phyloP scores from a whole-genome alignment of 2,888 invertebrate species.

The Pheosia gnoma region DNA sequence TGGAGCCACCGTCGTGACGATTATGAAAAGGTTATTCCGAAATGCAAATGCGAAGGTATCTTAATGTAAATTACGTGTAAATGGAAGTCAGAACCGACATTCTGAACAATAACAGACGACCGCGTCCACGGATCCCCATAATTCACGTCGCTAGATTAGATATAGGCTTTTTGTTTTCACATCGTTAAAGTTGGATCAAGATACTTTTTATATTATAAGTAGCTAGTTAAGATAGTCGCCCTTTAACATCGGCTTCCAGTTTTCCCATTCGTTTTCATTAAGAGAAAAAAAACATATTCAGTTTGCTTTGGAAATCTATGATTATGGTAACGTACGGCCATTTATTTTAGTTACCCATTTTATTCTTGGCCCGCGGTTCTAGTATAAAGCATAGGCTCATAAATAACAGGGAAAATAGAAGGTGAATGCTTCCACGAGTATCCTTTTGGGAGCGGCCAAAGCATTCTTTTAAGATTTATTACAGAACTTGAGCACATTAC shows the following conservation, averaged over 20 bases:
- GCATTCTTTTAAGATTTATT: slow-evolving; percentile 84
- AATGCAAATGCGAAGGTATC: slow-evolving; percentile 75
- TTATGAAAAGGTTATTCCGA: slow-evolving; percentile 76
- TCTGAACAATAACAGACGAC: slow-evolving; percentile 61
- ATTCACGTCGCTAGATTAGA: slow-evolving; percentile 72
- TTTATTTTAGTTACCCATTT: slow-evolving; percentile 82
- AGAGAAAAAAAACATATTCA: slow-evolving; percentile 57
- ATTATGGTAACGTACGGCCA: slow-evolving; percentile 74
- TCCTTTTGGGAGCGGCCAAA: slow-evolving; percentile 83
- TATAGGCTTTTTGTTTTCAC: slow-evolving; percentile 63
- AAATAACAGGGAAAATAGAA: slow-evolving; percentile 83
- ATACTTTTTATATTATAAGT: slow-evolving; percentile 41
- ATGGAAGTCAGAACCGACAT: slow-evolving; percentile 64
- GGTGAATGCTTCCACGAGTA: slow-evolving; percentile 82
- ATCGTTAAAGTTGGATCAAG: slow-evolving; percentile 47
- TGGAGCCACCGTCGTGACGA: slow-evolving; percentile 72
- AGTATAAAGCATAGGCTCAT: slow-evolving; percentile 81
- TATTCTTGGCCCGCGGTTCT: slow-evolving; percentile 79
- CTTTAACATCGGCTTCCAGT: slow-evolving; percentile 52
- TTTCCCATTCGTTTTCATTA: slow-evolving; percentile 71
- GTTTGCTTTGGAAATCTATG: slow-evolving; percentile 67
- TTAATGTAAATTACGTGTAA: slow-evolving; percentile 80
- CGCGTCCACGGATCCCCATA: slow-evolving; percentile 64
- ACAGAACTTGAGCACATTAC: slow-evolving; percentile 81
- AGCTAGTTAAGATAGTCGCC: slow-evolving; percentile 48